Percentiles rank a stretch among this genome's conserved stretches.
phyloP scores from a whole-genome alignment of 2,113 vertebrate genomes.

The Diphyllodes magnificus region DNA sequence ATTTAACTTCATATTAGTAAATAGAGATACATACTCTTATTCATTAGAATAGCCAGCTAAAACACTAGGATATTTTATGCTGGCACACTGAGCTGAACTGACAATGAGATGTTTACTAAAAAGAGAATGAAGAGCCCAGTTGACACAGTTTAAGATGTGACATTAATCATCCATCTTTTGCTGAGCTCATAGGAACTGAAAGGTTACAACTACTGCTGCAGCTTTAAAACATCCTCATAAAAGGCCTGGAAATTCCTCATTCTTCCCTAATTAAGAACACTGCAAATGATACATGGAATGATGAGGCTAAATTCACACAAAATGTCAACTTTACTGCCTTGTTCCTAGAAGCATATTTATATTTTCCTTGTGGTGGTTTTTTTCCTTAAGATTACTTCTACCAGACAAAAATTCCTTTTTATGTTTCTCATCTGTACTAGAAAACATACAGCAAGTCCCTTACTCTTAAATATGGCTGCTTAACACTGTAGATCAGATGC shows the following conservation, averaged over 20 bases:
- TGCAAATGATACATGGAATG: not conserved
- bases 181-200: constrained; percentile 45
- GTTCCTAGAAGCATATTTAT: not conserved
- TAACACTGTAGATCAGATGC: not conserved
- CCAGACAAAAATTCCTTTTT: not conserved
- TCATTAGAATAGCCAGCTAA: not conserved
- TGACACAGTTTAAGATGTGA: constrained; percentile 20
- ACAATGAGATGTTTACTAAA: not conserved
- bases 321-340: not conserved
- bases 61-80: not conserved
- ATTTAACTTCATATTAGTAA: not conserved
- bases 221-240: not conserved
- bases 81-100: not conserved
- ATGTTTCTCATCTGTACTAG: not conserved
- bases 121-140: not conserved
- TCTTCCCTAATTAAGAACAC: constrained; percentile 44
- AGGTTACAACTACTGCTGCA: constrained; percentile 29
- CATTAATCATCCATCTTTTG: constrained; percentile 47
- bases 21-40: not conserved
- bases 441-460: not conserved
- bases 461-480: not conserved
- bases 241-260: constrained; percentile 1
- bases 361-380: not conserved
- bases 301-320: not conserved
- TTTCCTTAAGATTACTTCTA: not conserved